phyloP scores from a whole-genome alignment of 2,888 invertebrate species.

The Eristalis tenax region DNA sequence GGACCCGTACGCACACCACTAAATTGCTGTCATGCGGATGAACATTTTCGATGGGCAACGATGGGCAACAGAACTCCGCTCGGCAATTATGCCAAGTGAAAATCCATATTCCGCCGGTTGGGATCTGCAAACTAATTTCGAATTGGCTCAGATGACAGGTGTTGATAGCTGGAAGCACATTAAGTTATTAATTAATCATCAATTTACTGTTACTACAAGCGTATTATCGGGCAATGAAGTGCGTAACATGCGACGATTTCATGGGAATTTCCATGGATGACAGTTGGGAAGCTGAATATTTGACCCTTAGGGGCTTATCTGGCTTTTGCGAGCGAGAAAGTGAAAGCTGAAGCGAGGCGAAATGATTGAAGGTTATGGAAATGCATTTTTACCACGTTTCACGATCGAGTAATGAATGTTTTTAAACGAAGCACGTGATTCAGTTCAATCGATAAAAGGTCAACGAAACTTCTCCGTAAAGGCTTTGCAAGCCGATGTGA shows the following conservation, averaged over 20 bases:
- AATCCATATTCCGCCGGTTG: neutral
- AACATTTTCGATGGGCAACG: neutral
- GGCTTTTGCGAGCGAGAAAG: neutral
- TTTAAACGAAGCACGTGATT: too few relatives aligned
- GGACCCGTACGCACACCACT: neutral
- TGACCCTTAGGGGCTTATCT: neutral
- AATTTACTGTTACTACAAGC: constrained; percentile 54
- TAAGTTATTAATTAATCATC: constrained; percentile 65
- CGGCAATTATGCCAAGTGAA: neutral
- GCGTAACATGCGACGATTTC: neutral
- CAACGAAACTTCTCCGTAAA: too few relatives aligned
- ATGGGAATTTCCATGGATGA: neutral
- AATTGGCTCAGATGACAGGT: constrained; percentile 5
- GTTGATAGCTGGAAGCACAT: constrained; percentile 13
- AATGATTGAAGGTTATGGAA: neutral
- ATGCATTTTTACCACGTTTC: too few relatives aligned
- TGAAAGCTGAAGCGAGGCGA: neutral
- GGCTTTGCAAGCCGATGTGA: too few relatives aligned
- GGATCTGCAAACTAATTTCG: neutral
- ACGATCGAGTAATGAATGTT: too few relatives aligned
- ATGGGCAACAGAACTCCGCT: neutral
- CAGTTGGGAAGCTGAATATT: neutral
- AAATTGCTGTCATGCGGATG: neutral
- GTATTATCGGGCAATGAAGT: constrained; percentile 6
- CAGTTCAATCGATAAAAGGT: too few relatives aligned